Conservation (phyloP, 2,888 invertebrate species). For the Selenia dentaria region DNA sequence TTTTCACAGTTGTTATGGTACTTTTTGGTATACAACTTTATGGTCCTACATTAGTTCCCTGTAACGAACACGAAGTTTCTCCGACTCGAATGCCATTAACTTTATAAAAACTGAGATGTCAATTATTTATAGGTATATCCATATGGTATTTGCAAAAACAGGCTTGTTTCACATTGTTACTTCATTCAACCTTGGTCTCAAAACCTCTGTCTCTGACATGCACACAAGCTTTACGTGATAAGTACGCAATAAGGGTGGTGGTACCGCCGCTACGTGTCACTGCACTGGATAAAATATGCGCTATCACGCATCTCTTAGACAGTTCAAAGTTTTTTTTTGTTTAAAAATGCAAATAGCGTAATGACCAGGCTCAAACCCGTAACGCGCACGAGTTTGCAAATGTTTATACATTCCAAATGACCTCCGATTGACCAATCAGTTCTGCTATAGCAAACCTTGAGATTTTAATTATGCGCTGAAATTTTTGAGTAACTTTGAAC, state of each 20-base stretch:
- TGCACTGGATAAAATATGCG: conserved; percentile 36
- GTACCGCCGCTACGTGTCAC: conserved; percentile 20
- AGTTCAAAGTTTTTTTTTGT: no score
- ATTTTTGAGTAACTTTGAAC: no score
- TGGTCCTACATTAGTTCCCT: conserved; percentile 2
- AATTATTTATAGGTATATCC: neutral
- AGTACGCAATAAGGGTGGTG: conserved; percentile 32
- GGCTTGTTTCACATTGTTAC: conserved; percentile 24
- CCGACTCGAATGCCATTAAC: neutral
- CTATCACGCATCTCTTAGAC: conserved; percentile 32
- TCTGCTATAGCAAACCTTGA: no score
- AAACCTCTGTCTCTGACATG: conserved; percentile 21
- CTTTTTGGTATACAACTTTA: conserved; percentile 11
- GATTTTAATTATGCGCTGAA: no score
- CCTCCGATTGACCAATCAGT: no score
- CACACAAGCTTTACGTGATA: conserved; percentile 19
- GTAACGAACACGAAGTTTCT: neutral
- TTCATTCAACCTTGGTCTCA: conserved; percentile 28
- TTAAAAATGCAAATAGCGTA: no score
- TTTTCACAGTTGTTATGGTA: conserved; percentile 7
- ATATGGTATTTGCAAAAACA: conserved; percentile 17
- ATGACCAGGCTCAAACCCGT: no score
- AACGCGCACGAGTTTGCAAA: no score
- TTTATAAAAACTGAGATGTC: neutral
- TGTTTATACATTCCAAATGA: no score